phyloP scores from a whole-genome alignment of 2,797 vertebrate species.

The Phataginus tricuspis region DNA sequence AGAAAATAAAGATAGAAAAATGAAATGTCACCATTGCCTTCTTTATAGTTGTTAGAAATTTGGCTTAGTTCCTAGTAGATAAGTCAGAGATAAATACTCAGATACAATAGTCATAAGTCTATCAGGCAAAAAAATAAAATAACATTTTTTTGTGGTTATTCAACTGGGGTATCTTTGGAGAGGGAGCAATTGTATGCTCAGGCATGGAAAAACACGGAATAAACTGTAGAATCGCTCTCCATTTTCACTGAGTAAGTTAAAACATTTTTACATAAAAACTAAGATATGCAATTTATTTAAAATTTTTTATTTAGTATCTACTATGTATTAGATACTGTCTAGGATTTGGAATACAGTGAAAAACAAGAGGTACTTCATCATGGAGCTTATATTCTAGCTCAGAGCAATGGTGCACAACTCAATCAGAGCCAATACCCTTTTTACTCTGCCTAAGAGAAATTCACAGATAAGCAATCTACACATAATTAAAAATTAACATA shows the following conservation, averaged over 20 bases:
- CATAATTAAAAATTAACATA: not conserved
- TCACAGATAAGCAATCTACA: not conserved
- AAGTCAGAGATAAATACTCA: not conserved
- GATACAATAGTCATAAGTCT: not conserved
- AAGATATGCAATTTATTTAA: not conserved
- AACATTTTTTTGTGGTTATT: not conserved
- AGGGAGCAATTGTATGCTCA: not conserved
- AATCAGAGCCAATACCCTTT: not conserved
- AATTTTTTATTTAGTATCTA: not conserved
- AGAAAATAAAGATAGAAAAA: conserved; percentile 37
- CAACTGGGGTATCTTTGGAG: not conserved
- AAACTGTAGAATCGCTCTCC: not conserved
- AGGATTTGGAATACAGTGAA: not conserved
- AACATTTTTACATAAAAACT: not conserved
- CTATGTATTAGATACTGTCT: not conserved
- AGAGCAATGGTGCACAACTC: not conserved
- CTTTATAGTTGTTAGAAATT: not conserved
- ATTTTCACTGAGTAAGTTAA: not conserved
- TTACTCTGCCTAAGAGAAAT: not conserved
- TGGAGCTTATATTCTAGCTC: not conserved
- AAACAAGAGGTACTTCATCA: not conserved
- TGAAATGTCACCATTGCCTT: not conserved
- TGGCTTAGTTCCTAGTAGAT: not conserved
- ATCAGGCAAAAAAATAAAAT: not conserved
- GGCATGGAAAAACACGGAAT: not conserved